Percentiles rank a stretch among this genome's conserved stretches.
Evolutionary conservation across 2,113 vertebrate species (phyloP).

Genomic region (Cinclus mexicanus): DNA sequence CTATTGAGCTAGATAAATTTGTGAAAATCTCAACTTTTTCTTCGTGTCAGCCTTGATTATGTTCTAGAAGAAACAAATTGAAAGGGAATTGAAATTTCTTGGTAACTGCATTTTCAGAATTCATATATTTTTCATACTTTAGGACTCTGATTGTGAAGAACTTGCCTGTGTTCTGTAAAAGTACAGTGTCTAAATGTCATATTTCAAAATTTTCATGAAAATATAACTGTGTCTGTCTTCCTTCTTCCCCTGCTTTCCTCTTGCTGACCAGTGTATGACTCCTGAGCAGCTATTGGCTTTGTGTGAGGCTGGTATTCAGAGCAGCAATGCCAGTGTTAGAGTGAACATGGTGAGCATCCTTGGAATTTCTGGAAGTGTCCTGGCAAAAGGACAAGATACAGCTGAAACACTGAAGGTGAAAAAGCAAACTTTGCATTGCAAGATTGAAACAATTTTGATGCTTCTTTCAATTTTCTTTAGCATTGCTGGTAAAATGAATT

Average conservation of each 20-base stretch:
- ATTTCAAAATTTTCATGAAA: neutral
- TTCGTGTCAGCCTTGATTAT: neutral
- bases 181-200: neutral
- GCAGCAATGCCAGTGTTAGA: constrained; percentile 81
- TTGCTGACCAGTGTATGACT: constrained; percentile 81
- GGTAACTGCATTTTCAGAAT: neutral
- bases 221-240: neutral
- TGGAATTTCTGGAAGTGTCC: constrained; percentile 91
- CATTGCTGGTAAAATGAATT: neutral
- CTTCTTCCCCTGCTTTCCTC: neutral
- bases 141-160: neutral
- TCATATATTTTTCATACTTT: neutral
- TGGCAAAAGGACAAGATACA: constrained; percentile 85
- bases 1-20: neutral
- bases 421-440: neutral
- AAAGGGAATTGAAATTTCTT: neutral
- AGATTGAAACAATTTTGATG: neutral
- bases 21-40: neutral
- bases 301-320: constrained; percentile 82
- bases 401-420: constrained; percentile 89
- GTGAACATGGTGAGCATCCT: constrained; percentile 92
- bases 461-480: neutral
- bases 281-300: constrained; percentile 89
- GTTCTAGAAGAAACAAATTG: neutral
- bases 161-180: neutral